Percentiles rank a stretch among this genome's conserved stretches.
Evolutionary conservation across 2,113 vertebrate genomes (phyloP).

Genomic region (Brachyhypopomus occidentalis): DNA sequence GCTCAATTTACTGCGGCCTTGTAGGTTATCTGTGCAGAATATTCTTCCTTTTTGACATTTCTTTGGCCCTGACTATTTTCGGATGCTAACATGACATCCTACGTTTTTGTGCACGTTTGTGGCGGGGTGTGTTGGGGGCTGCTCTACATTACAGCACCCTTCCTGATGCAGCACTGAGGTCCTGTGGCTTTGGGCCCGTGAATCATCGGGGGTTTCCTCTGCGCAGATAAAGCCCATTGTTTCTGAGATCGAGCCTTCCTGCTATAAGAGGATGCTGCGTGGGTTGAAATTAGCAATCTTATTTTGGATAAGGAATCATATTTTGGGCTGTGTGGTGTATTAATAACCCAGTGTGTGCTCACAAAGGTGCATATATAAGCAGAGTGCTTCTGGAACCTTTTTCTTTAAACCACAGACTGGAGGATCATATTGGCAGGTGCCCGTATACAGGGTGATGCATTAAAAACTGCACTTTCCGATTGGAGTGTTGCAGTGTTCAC

Average conservation of each 20-base stretch:
- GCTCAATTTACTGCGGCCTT: too few species aligned
- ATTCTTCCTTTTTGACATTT: too few species aligned
- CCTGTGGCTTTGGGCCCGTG: neutral
- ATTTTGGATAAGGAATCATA: neutral
- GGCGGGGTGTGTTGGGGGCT: too few species aligned
- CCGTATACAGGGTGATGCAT: too few species aligned
- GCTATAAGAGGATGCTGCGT: neutral
- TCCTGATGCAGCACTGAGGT: neutral
- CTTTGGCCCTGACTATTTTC: too few species aligned
- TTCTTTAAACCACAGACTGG: neutral
- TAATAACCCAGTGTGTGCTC: neutral
- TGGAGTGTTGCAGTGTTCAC: neutral
- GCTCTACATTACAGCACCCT: too few species aligned
- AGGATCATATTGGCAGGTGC: too few species aligned
- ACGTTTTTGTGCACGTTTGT: too few species aligned
- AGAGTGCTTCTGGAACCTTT: neutral
- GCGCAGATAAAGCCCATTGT: slow-evolving; percentile 38
- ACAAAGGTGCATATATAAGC: neutral
- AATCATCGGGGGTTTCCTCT: slow-evolving; percentile 35
- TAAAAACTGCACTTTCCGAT: too few species aligned
- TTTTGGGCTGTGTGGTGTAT: too few species aligned
- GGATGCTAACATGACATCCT: too few species aligned
- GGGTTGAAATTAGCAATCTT: neutral
- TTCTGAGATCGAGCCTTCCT: slow-evolving; percentile 2
- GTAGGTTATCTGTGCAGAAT: too few species aligned